Base-by-base conservation (phyloP, 2,113 vertebrate genomes). In the Gnathonemus echidnorhynchus region DNA sequence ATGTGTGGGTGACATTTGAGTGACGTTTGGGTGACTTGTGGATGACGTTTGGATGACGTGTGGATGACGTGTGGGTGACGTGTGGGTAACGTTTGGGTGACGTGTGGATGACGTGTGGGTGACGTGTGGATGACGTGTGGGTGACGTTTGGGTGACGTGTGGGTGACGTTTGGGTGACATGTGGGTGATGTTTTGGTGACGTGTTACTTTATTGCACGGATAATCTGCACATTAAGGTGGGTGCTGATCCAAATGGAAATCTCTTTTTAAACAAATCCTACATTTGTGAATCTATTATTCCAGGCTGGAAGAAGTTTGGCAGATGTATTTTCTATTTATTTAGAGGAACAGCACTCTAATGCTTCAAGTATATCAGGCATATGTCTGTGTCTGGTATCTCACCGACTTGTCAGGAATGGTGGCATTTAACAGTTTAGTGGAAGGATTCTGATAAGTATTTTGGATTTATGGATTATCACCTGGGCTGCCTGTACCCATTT, bases 191-290 rank as follows among this genome's bases (percentile, higher is more conserved):
- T 35, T 4, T 58, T 0, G 21, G 9, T 66, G 9, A 66, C 1
- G n/a, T 66, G 58, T 27, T 21, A 21, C 24, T 89, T 89, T 56
- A 89, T 50, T 46, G 31, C 13, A 17, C 52, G 49, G 74, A 83
- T 85, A 56, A 89, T 45, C 35, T 56, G 42, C 88, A 56, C 77
- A 56, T 84, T 84, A 53, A 21, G 74, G 21, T 89, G 88, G 48
- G 15, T 52, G 70, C 74, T 50, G 31, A 21, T 83, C 48, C 19
- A 15, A n/a, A 17, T 48, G 31, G 74, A 83, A 83, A 89, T 83
- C 62, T 46, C 24, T 89, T 6, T 50, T 74, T 31, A 77, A 52
- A 46, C 74, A 42, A 39, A 5, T 53, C 88, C 48, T 39, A 83
- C 15, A 52, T n/a, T 89, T n/a, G 48, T 24, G 35, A 89, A 89